Evolutionary conservation across 2,888 invertebrate species (phyloP).

Genomic region (Mesorhabditis spiculigera): DNA sequence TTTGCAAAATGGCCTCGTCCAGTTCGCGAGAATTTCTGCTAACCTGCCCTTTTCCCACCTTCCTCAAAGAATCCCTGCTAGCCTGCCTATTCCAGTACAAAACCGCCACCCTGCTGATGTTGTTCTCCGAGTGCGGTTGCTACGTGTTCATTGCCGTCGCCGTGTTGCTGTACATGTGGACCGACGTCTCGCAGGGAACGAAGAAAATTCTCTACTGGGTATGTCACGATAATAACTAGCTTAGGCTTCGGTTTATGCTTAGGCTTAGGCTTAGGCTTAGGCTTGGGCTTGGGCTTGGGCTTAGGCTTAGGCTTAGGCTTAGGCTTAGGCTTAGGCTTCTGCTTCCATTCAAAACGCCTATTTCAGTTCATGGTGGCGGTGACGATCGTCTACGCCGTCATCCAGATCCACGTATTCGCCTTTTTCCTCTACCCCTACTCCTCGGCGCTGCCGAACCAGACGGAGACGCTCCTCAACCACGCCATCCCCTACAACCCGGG

Average conservation of each 20-base stretch:
- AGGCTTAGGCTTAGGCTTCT: too few relatives aligned
- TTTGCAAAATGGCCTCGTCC: background rate
- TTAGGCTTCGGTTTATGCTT: too few relatives aligned
- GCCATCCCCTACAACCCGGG: constrained; percentile 56
- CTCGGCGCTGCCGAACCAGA: constrained; percentile 39
- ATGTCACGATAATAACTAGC: constrained; percentile 8
- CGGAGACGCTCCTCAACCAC: constrained; percentile 49
- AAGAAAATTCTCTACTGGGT: constrained; percentile 51
- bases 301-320: too few relatives aligned
- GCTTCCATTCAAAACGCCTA: too few relatives aligned
- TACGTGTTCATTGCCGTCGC: constrained; percentile 40
- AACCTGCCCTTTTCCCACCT: too few relatives aligned
- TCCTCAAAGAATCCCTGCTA: too few relatives aligned
- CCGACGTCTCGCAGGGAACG: constrained; percentile 34
- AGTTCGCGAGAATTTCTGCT: too few relatives aligned
- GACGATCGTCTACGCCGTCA: constrained; percentile 36
- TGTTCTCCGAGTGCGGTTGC: constrained; percentile 43
- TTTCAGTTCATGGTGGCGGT: constrained; percentile 36
- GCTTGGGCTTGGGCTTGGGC: too few relatives aligned
- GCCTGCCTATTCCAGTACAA: constrained; percentile 45
- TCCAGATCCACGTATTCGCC: constrained; percentile 43
- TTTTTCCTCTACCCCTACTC: constrained; percentile 41
- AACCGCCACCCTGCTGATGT: constrained; percentile 11
- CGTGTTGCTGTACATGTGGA: constrained; percentile 45
- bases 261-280: too few relatives aligned